phyloP scores from a whole-genome alignment of 2,113 vertebrate species.

The Dermatemys mawii region DNA sequence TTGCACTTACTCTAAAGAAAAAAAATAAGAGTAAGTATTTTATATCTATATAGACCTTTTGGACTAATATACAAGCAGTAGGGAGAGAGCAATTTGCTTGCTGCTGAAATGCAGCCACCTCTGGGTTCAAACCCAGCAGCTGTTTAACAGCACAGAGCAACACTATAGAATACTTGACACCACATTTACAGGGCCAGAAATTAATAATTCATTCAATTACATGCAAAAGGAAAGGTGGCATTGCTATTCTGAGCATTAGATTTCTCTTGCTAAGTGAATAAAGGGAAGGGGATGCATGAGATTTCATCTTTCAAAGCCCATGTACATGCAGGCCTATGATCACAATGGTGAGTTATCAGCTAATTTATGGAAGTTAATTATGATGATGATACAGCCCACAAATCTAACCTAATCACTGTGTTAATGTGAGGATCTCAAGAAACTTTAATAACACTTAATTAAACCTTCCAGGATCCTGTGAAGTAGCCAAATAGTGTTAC shows the following conservation, averaged over 20 bases:
- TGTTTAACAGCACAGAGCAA: neutral
- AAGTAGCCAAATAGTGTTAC: neutral
- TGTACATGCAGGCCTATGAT: neutral
- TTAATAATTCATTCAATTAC: fast-evolving
- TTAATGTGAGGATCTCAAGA: neutral
- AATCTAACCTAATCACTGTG: neutral
- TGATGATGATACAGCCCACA: neutral
- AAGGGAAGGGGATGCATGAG: neutral
- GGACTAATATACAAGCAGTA: neutral
- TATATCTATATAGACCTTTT: neutral
- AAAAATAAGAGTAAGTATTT: neutral
- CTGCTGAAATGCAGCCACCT: neutral
- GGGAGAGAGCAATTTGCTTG: neutral
- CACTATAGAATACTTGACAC: neutral
- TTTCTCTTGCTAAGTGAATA: neutral
- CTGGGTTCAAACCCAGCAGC: neutral
- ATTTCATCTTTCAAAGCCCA: fast-evolving
- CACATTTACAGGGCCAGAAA: neutral
- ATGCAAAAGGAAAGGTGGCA: fast-evolving
- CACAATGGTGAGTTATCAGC: neutral
- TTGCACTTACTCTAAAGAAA: neutral
- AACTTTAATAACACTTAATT: neutral
- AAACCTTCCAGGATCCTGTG: neutral
- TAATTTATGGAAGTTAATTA: neutral
- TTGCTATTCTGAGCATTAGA: fast-evolving